Evolutionary conservation across 2,797 vertebrate species (phyloP), one percentile per base, ranked within the genome.

Genomic region (Tympanoctomys barrerae): DNA sequence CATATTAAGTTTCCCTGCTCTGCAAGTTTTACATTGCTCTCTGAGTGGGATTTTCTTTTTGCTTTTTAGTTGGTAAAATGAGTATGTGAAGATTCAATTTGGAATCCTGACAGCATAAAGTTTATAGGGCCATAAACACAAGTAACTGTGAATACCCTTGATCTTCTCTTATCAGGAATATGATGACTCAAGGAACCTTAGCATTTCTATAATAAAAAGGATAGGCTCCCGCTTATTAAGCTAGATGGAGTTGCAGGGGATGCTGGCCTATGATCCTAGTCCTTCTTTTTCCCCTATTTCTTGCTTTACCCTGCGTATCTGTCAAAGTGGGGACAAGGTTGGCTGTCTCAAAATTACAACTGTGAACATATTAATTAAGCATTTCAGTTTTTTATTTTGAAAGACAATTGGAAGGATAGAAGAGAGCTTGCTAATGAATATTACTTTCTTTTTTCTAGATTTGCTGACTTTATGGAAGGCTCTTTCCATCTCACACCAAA

Each of bases 391-490:
- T 14, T 91, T 94, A 83, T 71, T 96, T 96, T 89, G 91, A 91
- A 81, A 87, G 73, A 84, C 62, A 77, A 84, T 36, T 16, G n/a
- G 70, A 84, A 89, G 70, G 86, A 73, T 7, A 46, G 31, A 93
- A 77, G 64, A 18, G 36, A 83, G 46, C 36, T 91, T 96, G 42
- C 49, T 96, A 85, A 97, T 54, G 33, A 95, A 26, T 90, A 73
- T 95, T 61, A 42, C n/a, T 36, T 94, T 90, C 59, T 97, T 62
- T 95, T 57, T 92, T 95, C 83, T 95, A 99, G 99, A 98, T 99
- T 99, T 98, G 99, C 99, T 52, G 99, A 99, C 91, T 99, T 99
- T 71, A 98, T 99, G 12, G 99, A 99, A 96, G 99, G 99, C 0
- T 99, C 99, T 28, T 99, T 98, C 46, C 99, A 99, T 46, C 95